Evolutionary conservation across 2,113 vertebrate species (phyloP), one percentile per base, ranked within the genome.

Genomic region (Cryptomyrus ogoouensis): DNA sequence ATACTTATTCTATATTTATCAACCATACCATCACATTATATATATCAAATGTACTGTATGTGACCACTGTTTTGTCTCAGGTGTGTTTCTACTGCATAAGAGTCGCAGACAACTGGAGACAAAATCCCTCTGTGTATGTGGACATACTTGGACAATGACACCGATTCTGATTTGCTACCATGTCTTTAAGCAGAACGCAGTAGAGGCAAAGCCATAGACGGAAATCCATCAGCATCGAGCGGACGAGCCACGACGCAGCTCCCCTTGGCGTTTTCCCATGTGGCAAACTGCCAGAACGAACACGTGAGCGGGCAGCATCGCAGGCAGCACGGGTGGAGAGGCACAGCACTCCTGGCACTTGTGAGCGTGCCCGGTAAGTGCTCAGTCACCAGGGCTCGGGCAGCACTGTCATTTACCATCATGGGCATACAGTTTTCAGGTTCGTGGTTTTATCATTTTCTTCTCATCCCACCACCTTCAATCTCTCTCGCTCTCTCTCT

Each of bases 211-310:
- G 83, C 46, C 62, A 42, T 62, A 35, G 53, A 88, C 15, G 12
- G 74, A 19, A 39, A 80, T 42, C 74, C 15, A 0, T 80, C 35
- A 0, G 31, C 15, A 80, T 42, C 1, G 15, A 4, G 74, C 5
- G 74, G 2, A 80, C 5, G 0, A 42, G 15, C 74, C 6, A 42
- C 15, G 6, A 6, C 15, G 10, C 62, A 80, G 74, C 74, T 42
- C 74, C 35, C 15, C 35, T 7, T 39, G 27, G 74, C 35, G 13
- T 39, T 80, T 52, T 83, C 91, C 35, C 87, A 89, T 27, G 80
- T 89, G 91, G 89, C 92, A 90, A 49, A 7, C 90, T 47, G 89
- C 90, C 92, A 91, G 77, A 86, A 21, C 5, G 62, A 89, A 86
- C 56, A 49, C 46, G 47, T 56, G 89, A 87, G 7, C 66, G 19